These are phyloP conservation scores for Mesopsocus fuscifrons DNA, from an alignment of 2,888 invertebrate genomes.

Conservation along the genomic window DNA sequence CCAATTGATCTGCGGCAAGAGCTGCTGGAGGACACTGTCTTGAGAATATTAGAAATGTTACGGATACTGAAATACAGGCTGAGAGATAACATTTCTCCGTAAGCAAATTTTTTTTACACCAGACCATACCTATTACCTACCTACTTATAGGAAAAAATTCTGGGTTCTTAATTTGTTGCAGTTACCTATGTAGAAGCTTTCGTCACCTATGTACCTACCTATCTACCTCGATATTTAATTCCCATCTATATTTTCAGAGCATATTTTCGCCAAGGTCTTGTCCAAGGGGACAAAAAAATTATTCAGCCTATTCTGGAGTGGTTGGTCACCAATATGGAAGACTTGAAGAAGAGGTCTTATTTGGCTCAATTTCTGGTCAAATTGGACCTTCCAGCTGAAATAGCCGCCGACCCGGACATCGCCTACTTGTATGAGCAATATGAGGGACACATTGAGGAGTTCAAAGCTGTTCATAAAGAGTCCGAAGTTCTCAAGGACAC, in stretches of 20 bases:
- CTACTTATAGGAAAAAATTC: background rate
- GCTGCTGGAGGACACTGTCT: slow-evolving; percentile 52
- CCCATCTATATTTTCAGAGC: slow-evolving; percentile 25
- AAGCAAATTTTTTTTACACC: slow-evolving; percentile 16
- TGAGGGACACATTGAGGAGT: slow-evolving; percentile 54
- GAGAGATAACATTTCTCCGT: slow-evolving; percentile 30
- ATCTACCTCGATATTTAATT: too few species aligned
- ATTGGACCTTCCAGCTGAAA: slow-evolving; percentile 55
- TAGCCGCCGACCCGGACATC: slow-evolving; percentile 52
- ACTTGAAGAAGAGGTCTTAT: slow-evolving; percentile 66
- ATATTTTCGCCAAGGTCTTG: slow-evolving; percentile 39
- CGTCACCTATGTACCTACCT: too few species aligned
- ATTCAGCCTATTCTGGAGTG: slow-evolving; percentile 64
- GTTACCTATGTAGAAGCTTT: too few species aligned
- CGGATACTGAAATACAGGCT: slow-evolving; percentile 66
- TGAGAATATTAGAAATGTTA: slow-evolving; percentile 48
- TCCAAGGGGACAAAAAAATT: slow-evolving; percentile 51
- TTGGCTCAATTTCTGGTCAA: slow-evolving; percentile 46
- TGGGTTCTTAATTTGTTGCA: too few species aligned
- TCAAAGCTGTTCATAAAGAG: slow-evolving; percentile 58
- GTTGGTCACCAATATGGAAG: slow-evolving; percentile 51
- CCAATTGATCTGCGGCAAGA: slow-evolving; percentile 56
- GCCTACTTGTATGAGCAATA: slow-evolving; percentile 51
- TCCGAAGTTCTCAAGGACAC: slow-evolving; percentile 37
- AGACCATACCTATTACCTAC: too few species aligned